Conservation (phyloP, 2,113 vertebrate genomes). For the Sylvilagus bachmani region DNA sequence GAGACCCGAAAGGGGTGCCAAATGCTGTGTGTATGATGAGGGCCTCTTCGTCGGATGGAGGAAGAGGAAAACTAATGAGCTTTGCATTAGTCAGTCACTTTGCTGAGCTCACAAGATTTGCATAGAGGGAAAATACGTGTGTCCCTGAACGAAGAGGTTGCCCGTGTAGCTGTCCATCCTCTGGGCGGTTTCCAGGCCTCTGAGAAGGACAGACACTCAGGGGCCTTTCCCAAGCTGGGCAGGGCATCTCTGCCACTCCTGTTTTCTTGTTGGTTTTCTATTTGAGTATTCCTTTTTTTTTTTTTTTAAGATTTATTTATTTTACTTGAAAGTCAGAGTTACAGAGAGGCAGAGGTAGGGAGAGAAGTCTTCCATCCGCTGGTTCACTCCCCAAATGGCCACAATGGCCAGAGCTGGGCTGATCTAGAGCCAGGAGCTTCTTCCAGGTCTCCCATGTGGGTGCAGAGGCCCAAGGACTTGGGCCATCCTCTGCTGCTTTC, state of each 20-base stretch:
- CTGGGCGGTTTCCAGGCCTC: conserved; percentile 56
- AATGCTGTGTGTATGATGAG: not conserved
- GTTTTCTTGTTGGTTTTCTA: too few species aligned
- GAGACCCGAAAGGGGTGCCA: not conserved
- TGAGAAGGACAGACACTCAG: conserved; percentile 55
- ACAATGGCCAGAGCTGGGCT: too few species aligned
- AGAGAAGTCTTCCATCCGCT: too few species aligned
- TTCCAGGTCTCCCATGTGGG: too few species aligned
- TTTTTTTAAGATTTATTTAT: too few species aligned
- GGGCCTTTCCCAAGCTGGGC: conserved; percentile 64
- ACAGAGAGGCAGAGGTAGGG: too few species aligned
- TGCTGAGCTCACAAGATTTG: not conserved
- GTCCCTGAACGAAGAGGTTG: conserved; percentile 54
- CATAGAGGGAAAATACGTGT: conserved; percentile 10
- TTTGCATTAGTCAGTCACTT: not conserved
- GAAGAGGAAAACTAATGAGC: conserved; percentile 16
- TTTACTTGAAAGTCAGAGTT: too few species aligned
- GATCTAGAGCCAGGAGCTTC: too few species aligned
- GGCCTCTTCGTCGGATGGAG: not conserved
- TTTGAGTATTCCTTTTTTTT: too few species aligned
- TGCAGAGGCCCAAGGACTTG: too few species aligned
- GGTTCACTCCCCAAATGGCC: too few species aligned
- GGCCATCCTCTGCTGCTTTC: too few species aligned
- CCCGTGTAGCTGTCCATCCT: conserved; percentile 1
- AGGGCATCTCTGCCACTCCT: conserved; percentile 33